Evolutionary conservation across 2,113 vertebrate species (phyloP).

Genomic region (Crocuta crocuta): DNA sequence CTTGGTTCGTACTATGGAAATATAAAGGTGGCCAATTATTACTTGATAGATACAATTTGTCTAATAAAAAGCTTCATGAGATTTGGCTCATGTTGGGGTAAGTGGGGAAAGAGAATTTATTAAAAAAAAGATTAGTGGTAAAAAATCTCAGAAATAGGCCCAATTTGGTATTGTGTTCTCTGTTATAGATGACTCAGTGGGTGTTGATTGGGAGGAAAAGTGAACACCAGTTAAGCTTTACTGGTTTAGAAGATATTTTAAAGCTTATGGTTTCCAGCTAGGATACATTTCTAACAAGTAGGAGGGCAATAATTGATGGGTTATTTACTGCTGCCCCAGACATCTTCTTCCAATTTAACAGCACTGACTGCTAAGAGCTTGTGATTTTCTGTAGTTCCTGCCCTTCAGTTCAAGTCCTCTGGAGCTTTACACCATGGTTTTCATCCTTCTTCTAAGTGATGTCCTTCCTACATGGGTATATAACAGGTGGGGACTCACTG

Average conservation of each 20-base stretch:
- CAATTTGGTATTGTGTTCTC: neutral
- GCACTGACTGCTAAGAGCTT: neutral
- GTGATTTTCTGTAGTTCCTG: neutral
- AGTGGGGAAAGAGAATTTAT: neutral
- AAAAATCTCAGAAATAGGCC: neutral
- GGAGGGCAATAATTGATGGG: neutral
- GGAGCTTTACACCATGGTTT: neutral
- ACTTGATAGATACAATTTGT: neutral
- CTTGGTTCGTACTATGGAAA: neutral
- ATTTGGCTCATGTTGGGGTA: neutral
- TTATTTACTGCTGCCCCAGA: neutral
- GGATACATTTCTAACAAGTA: neutral
- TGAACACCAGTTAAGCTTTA: neutral
- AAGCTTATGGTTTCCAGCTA: neutral
- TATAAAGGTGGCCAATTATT: neutral
- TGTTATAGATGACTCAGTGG: neutral
- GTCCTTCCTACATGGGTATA: neutral
- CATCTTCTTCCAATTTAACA: neutral
- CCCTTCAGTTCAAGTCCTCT: neutral
- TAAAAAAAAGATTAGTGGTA: neutral
- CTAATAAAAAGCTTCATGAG: conserved; percentile 18
- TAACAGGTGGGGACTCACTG: neutral
- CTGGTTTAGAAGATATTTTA: neutral
- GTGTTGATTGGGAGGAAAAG: neutral
- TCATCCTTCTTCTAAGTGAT: neutral